These are phyloP conservation scores for Brachionus rotundiformis DNA, from an alignment of 1,140 invertebrate species.

Conservation along the genomic window DNA sequence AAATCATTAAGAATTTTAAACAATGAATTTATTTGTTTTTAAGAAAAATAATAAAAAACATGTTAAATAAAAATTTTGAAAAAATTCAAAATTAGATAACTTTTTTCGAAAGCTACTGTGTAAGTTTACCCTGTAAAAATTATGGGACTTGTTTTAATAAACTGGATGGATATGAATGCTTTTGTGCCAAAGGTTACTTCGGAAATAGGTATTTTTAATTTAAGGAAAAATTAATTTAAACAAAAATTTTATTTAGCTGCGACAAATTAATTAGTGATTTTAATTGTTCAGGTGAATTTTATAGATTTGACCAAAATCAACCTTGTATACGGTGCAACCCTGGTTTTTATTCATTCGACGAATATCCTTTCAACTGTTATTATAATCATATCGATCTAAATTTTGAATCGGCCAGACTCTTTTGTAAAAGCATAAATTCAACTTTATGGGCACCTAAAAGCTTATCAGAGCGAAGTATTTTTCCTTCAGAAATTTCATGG, in stretches of 20 bases:
- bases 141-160: not conserved
- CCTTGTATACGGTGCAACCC: too few relatives aligned
- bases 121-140: not conserved
- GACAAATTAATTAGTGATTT: not conserved
- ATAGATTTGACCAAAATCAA: too few relatives aligned
- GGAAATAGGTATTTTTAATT: not conserved
- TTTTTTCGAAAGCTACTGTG: not conserved
- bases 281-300: too few relatives aligned
- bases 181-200: not conserved
- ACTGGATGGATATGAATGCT: not conserved
- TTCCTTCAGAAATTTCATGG: not conserved
- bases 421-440: not conserved
- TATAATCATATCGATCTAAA: too few relatives aligned
- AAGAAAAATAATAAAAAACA: too few relatives aligned
- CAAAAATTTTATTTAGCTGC: not conserved
- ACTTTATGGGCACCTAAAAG: not conserved
- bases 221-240: not conserved
- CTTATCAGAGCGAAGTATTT: not conserved
- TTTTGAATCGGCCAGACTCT: too few relatives aligned
- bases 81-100: too few relatives aligned
- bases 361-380: too few relatives aligned
- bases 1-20: too few relatives aligned
- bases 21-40: too few relatives aligned
- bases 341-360: too few relatives aligned
- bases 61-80: too few relatives aligned